A percentile compares a stretch with the other conserved stretches of the same genome.
Evolutionary conservation across 2,888 invertebrate species (phyloP).

Genomic region (Parelbella ahira): DNA sequence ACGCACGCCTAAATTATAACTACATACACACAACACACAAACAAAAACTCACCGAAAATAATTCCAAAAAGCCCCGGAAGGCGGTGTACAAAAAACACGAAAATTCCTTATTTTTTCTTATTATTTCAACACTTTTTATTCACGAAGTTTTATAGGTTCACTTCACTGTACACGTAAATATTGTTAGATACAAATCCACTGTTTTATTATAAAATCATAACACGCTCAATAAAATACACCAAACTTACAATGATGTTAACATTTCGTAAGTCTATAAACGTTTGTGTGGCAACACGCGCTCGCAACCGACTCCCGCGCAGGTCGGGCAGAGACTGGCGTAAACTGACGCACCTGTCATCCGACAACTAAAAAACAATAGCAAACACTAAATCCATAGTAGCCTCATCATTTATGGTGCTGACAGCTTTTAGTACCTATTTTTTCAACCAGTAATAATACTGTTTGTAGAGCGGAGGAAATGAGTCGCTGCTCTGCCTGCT

Average conservation of each 20-base stretch:
- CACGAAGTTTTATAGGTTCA: conserved; percentile 18
- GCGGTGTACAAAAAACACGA: conserved; percentile 8
- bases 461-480: conserved; percentile 7
- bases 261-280: conserved; percentile 29
- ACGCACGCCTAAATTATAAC: conserved; percentile 19
- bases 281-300: conserved; percentile 27
- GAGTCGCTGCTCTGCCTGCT: too few relatives aligned
- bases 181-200: conserved; percentile 8
- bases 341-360: conserved; percentile 60
- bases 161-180: conserved; percentile 17
- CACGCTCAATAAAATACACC: conserved; percentile 16
- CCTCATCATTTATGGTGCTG: conserved; percentile 37
- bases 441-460: background rate
- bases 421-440: conserved; percentile 34
- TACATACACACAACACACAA: conserved; percentile 25
- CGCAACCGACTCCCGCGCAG: conserved; percentile 59
- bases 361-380: conserved; percentile 65
- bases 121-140: conserved; percentile 16
- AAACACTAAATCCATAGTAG: conserved; percentile 53
- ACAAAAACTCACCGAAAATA: conserved; percentile 53
- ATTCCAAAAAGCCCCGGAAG: conserved; percentile 33
- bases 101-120: conserved; percentile 17
- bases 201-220: conserved; percentile 9
- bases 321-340: conserved; percentile 50
- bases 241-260: conserved; percentile 25